Evolutionary conservation across 2,888 invertebrate genomes (phyloP), one percentile per base, ranked within the genome.

Genomic region (Ceraclea dissimilis): DNA sequence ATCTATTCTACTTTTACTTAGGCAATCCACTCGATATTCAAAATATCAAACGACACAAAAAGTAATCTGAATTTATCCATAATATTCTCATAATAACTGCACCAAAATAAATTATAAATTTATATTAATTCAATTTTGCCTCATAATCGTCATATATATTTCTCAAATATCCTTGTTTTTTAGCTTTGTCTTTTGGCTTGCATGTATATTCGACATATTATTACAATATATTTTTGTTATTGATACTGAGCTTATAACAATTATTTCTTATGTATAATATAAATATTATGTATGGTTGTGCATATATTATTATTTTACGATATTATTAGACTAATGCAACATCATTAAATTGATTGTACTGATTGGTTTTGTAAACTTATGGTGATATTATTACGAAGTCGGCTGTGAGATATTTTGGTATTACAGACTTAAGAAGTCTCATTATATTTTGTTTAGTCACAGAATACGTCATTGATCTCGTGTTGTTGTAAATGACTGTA

Each of bases 361-460:
- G 16, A 39, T 39, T 39, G 16, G 39, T 39, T n/a, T 39, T 20
- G 46, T 46, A 46, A 18, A 19, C 34, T 49, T 49, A 44, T 49
- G 17, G 54, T 54, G 49, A 50, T 54, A 54, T 50, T 50, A 43
- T 50, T 54, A 43, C 26, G 49, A 54, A 43, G 54, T 54, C 19
- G 54, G 54, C 54, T 54, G 54, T 54, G 54, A 54, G 34, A 54
- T 54, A 54, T 54, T 49, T 49, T 49, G 43, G 54, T 50, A 54
- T 26, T 50, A 26, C 20, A n/a, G 26, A 49, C 49, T 22, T 49
- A 22, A 26, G 26, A 49, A 49, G 26, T 49, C 49, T 49, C 49
- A 16, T 49, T 19, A 47, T 5, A 8, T 6, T 47, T 39, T 39
- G 39, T 39, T 13, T 39, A 8, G 39, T 39, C 39, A 39, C 2